Evolutionary conservation across 2,888 invertebrate genomes (phyloP), one percentile per base, ranked within the genome.

Genomic region (Epirrita christyi): DNA sequence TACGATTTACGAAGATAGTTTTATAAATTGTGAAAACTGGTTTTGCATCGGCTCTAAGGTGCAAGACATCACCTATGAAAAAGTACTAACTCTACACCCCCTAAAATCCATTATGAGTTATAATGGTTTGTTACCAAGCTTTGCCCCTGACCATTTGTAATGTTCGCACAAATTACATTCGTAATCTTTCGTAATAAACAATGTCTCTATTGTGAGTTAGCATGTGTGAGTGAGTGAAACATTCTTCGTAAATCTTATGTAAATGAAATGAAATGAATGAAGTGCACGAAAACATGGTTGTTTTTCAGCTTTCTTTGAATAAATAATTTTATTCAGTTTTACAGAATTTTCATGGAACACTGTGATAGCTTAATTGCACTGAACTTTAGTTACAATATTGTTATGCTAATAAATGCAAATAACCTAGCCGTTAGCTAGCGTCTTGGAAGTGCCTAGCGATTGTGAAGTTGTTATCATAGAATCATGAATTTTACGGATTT

Each of bases 231-330:
- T 40, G 34, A 42, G 8, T 13, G 15, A 38, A 45, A 49, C 56
- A 28, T 8, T 32, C 46, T 34, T 59, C 14, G 53, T 38, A 59
- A 53, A 57, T n/a, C 8, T 32, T 41, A 44, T 7, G n/a, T 38
- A 32, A 40, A 29, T 38, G 21, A 50, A 43, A 54, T 42, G 36
- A 59, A 61, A 76, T 83, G 82, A 80, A 84, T 83, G 78, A 79
- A 80, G 75, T 76, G 68, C 71, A 85, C 80, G 83, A 88, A 90
- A 89, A 90, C 85, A 91, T 91, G 90, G 90, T 91, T 91, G 89
- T 91, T 90, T 91, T 91, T 91, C 91, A 91, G 91, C 84, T 86
- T 90, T 84, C 79, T 73, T 82, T 76, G 79, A 76, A 78, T 75
- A 41, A 75, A 74, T 83, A 72, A 81, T 84, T 81, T 77, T 73